Percentiles rank a stretch among this genome's conserved stretches.
Conservation (phyloP, 2,888 invertebrate genomes). For the Lycocerus yunnanus region DNA sequence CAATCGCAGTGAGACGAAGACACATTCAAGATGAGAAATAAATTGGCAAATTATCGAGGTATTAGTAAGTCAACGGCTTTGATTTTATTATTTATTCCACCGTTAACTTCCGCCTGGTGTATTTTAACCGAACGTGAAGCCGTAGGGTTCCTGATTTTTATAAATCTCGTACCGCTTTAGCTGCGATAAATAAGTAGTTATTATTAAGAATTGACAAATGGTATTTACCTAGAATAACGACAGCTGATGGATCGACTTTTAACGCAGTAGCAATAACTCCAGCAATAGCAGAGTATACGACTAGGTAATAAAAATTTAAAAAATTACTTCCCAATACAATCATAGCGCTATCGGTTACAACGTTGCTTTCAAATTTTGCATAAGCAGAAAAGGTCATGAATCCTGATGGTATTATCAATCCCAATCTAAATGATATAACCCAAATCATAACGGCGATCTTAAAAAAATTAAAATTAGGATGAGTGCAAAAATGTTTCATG, state of each 20-base stretch:
- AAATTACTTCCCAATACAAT: not conserved
- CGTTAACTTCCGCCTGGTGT: no score
- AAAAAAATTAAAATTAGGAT: not conserved
- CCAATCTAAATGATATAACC: conserved; percentile 26
- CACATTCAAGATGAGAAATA: no score
- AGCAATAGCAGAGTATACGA: conserved; percentile 24
- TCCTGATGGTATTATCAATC: conserved; percentile 35
- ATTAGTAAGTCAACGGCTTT: no score
- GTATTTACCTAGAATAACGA: conserved; percentile 33
- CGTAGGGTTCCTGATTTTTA: no score
- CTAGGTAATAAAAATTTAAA: conserved; percentile 9
- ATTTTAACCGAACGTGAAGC: no score
- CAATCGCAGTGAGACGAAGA: no score
- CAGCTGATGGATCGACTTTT: conserved; percentile 7
- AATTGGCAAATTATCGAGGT: no score
- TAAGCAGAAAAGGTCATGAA: conserved; percentile 38
- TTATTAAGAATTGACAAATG: no score
- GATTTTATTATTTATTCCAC: no score
- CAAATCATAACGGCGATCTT: not conserved
- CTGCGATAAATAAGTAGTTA: no score
- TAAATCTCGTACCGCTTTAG: no score
- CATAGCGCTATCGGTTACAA: conserved; percentile 6
- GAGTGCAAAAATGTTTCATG: no score
- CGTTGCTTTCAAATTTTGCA: conserved; percentile 20
- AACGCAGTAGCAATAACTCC: conserved; percentile 28